These are phyloP conservation scores for Apodemus agrarius DNA, from an alignment of 2,797 vertebrate genomes.

Conservation along the genomic window DNA sequence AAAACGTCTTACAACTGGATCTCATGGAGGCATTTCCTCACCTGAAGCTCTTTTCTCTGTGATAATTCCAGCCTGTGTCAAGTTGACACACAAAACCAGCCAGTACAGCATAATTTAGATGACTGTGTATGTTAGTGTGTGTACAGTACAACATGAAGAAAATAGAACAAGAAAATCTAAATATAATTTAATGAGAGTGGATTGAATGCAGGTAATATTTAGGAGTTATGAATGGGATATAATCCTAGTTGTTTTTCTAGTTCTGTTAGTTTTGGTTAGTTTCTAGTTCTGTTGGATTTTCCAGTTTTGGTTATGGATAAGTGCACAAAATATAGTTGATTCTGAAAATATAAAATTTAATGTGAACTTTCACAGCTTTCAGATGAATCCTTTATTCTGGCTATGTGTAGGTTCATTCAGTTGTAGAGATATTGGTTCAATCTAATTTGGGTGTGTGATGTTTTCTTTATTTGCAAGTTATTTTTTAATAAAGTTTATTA, in stretches of 20 bases:
- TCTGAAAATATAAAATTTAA: background rate
- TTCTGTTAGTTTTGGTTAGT: no score
- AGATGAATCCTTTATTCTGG: background rate
- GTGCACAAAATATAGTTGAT: background rate
- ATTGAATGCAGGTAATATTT: background rate
- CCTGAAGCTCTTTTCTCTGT: no score
- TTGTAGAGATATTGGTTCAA: no score
- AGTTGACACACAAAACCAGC: no score
- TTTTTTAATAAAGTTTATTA: background rate
- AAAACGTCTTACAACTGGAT: no score
- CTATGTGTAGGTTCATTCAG: background rate
- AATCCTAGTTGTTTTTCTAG: background rate
- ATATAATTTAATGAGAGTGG: background rate
- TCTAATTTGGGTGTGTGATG: background rate
- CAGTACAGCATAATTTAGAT: no score
- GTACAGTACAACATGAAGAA: background rate
- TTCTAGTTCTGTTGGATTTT: background rate
- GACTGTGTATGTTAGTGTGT: background rate
- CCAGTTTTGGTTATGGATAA: background rate
- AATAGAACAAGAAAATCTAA: background rate
- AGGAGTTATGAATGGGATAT: background rate
- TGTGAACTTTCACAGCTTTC: background rate
- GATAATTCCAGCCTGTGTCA: no score
- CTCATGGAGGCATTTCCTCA: no score
- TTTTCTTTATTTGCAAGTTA: background rate